Base-by-base conservation (phyloP, 2,797 vertebrate species). In the Epinephelus malabaricus region DNA sequence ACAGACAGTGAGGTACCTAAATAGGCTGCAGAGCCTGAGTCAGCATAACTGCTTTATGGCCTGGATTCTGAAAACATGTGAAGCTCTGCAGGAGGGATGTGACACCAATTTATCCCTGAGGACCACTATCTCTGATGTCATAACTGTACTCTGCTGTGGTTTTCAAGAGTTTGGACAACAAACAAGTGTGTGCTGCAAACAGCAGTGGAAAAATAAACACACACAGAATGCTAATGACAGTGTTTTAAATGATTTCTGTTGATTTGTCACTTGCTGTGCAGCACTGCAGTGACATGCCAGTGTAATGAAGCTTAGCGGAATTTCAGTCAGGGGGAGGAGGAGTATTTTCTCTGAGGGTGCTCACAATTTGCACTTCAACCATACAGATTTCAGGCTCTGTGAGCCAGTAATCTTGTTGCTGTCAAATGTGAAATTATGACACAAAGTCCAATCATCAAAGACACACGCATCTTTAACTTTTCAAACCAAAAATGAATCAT, bases 21-120 rank as follows among this genome's bases (percentile, higher is more conserved):
- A 56, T 62, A 53, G 49, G 30, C 56, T 61, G 50, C 59, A 63
- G 45, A 64, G 10, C 7, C 21, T 17, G 61, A n/a, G 34, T 73
- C 30, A 59, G 69, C 74, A 45, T 13, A 51, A 60, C 2, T 21
- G 23, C 47, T 30, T 47, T 58, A 17, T 69, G 60, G 45, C 60
- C 68, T 76, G 45, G 51, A 64, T 77, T 81, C 62, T 65, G 70
- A 73, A 74, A 63, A 66, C 47, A 53, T 15, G 10, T 60, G 72
- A 49, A 54, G 50, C 43, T 62, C 56, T 76, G 68, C 58, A 60
- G 49, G 46, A 67, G 8, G 17, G 38, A 67, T 23, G 27, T 69
- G 70, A 61, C 65, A 69, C 15, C 21, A 69, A 46, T 73, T 64
- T 45, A 23, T 79, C 66, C 47, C 65, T 12, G 43, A 60, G 55